These are phyloP conservation scores for Lithosia quadra DNA, from an alignment of 2,888 invertebrate species.

Conservation along the genomic window DNA sequence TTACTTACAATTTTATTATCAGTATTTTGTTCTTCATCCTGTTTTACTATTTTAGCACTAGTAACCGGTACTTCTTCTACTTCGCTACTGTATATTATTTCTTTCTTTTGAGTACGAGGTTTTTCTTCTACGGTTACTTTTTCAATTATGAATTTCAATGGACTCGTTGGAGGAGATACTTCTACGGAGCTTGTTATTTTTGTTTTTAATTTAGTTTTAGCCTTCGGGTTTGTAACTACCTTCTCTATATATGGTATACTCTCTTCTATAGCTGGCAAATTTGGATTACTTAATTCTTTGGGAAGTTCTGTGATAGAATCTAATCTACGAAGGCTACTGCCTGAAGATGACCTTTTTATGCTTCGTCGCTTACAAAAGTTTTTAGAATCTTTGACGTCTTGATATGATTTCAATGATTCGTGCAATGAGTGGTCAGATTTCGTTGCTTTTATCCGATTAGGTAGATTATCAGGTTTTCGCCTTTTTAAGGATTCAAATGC, in stretches of 20 bases:
- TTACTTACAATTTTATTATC: conserved; percentile 57
- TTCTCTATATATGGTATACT: conserved; percentile 66
- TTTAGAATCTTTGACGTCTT: conserved; percentile 56
- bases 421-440: conserved; percentile 83
- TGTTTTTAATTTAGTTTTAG: conserved; percentile 78
- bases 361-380: conserved; percentile 66
- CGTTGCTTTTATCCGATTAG: conserved; percentile 73
- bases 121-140: conserved; percentile 88
- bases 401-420: conserved; percentile 65
- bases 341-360: conserved; percentile 79
- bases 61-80: conserved; percentile 58
- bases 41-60: conserved; percentile 35
- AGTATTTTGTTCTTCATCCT: conserved; percentile 52
- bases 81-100: conserved; percentile 71
- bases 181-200: conserved; percentile 87
- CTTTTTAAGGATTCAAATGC: conserved; percentile 48
- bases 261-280: conserved; percentile 82
- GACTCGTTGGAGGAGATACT: conserved; percentile 77
- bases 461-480: conserved; percentile 53
- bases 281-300: conserved; percentile 59
- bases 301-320: conserved; percentile 82
- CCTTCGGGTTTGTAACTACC: conserved; percentile 59
- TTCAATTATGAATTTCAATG: conserved; percentile 86
- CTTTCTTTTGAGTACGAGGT: conserved; percentile 67
- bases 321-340: conserved; percentile 76